Evolutionary conservation across 2,888 invertebrate species (phyloP).

Genomic region (Melinaea menophilus): DNA sequence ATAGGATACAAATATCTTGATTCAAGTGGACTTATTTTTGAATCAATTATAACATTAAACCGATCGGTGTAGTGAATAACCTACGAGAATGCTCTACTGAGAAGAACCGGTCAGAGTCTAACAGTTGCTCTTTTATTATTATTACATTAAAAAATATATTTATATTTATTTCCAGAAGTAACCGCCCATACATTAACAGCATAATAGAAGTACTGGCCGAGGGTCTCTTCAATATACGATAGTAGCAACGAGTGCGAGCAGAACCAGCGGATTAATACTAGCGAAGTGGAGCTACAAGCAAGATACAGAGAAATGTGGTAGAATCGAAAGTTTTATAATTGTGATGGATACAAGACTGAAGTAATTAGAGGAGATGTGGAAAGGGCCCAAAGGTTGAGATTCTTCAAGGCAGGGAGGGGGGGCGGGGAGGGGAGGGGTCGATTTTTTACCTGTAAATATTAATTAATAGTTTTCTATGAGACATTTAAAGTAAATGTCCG

Average conservation of each 20-base stretch:
- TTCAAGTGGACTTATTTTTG: not conserved
- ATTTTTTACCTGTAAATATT: not conserved
- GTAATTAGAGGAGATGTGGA: not conserved
- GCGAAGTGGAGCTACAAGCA: constrained; percentile 22
- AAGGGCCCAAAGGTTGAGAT: not conserved
- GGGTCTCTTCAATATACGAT: constrained; percentile 26
- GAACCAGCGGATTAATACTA: constrained; percentile 18
- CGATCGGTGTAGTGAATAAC: no score
- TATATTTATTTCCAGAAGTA: constrained; percentile 40
- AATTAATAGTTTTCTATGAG: no score
- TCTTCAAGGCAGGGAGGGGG: no score
- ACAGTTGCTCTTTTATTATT: not conserved
- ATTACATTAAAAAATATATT: not conserved
- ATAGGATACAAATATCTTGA: no score
- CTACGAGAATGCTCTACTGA: no score
- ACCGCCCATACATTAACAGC: constrained; percentile 53
- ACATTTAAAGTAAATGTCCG: not conserved
- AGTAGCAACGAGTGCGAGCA: constrained; percentile 30
- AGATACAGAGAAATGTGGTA: no score
- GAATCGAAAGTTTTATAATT: not conserved
- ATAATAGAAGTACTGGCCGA: constrained; percentile 45
- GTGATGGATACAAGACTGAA: constrained; percentile 5
- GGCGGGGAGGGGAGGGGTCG: not conserved
- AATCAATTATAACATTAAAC: not conserved
- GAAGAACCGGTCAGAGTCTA: no score